These are phyloP conservation scores for Petrosia ficiformis DNA, from an alignment of 37 sponge, comb jelly and placozoan genomes.

Conservation along the genomic window DNA sequence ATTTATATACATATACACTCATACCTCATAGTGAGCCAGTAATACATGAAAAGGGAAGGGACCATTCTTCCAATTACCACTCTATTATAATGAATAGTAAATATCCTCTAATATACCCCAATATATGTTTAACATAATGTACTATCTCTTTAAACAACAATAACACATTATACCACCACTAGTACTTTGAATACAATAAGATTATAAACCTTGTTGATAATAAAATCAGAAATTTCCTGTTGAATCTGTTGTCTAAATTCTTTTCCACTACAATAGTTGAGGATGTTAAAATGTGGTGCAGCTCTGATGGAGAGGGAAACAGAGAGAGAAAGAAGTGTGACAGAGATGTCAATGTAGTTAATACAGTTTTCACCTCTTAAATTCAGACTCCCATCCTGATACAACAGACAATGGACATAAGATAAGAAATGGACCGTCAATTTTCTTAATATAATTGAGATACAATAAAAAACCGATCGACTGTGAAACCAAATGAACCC, in stretches of 20 bases:
- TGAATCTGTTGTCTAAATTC: conserved; percentile 41
- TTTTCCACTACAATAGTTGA: conserved; percentile 50
- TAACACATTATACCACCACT: not conserved
- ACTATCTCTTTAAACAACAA: not conserved
- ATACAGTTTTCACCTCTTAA: conserved; percentile 26
- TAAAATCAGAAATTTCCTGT: not conserved
- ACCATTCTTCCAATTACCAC: too few species aligned
- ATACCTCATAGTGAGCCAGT: conserved; percentile 65
- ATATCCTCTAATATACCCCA: too few species aligned
- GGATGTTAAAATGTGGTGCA: conserved; percentile 36
- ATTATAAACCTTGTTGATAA: not conserved
- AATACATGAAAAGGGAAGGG: conserved; percentile 52
- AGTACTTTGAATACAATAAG: not conserved
- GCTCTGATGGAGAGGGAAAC: not conserved
- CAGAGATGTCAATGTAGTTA: not conserved
- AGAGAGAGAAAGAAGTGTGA: too few species aligned
- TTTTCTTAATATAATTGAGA: conserved; percentile 3
- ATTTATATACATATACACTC: too few species aligned
- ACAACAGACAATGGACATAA: conserved; percentile 75
- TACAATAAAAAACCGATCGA: conserved; percentile 61
- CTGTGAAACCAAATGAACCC: conserved; percentile 5
- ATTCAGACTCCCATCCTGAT: conserved; percentile 62
- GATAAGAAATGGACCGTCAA: conserved; percentile 38
- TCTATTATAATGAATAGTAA: too few species aligned
- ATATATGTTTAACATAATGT: too few species aligned